A percentile compares a stretch with the other conserved stretches of the same genome.
These are phyloP conservation scores for Phodopus roborovskii DNA, from an alignment of 2,113 vertebrate genomes.

Conservation along the genomic window DNA sequence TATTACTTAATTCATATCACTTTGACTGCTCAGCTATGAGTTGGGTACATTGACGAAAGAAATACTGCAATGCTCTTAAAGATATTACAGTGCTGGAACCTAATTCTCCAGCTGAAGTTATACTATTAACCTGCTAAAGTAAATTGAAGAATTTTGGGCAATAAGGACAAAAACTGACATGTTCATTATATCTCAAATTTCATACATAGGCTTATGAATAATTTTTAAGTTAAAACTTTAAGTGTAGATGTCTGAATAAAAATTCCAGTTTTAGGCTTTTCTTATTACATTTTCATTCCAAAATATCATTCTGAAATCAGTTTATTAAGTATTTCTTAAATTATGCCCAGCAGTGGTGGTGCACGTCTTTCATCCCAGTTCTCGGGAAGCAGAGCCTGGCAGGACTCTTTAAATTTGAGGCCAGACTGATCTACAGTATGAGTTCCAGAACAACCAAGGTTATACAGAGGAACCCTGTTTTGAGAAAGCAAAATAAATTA, in stretches of 20 bases:
- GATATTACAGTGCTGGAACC: not conserved
- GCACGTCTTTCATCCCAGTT: not conserved
- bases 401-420: not conserved
- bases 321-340: conserved; percentile 9
- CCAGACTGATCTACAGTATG: not conserved
- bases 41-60: not conserved
- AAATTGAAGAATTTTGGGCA: not conserved
- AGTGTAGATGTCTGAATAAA: not conserved
- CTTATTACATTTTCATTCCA: not conserved
- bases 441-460: not conserved
- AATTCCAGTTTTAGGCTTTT: not conserved
- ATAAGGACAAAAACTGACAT: not conserved
- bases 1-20: not conserved
- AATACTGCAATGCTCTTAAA: not conserved
- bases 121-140: not conserved
- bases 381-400: not conserved
- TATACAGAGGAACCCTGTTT: not conserved
- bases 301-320: not conserved
- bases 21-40: not conserved
- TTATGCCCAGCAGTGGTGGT: not conserved
- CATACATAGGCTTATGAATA: not conserved
- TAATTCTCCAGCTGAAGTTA: not conserved
- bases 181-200: not conserved
- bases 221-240: conserved; percentile 15
- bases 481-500: not conserved